Percentiles rank a stretch among this genome's conserved stretches.
phyloP scores from a whole-genome alignment of 2,888 invertebrate species.

The Oegoconia quadripuncta region DNA sequence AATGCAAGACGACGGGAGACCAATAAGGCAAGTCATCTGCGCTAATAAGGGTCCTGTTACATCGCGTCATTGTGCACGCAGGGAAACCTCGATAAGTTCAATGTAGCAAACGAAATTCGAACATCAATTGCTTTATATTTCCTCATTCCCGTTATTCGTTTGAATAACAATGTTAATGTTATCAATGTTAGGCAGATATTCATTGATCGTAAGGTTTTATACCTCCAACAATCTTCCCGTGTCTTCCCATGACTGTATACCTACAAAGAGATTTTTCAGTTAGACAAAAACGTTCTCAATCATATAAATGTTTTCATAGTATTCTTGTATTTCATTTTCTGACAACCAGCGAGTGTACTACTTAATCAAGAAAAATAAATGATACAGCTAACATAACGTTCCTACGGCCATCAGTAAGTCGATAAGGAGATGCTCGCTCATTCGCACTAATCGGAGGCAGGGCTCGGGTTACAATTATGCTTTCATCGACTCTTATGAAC shows the following conservation, averaged over 20 bases:
- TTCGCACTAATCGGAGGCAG: conserved; percentile 49
- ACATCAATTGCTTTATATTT: too few relatives aligned
- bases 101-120: background rate
- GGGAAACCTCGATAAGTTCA: conserved; percentile 12
- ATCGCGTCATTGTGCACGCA: conserved; percentile 30
- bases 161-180: too few relatives aligned
- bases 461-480: conserved; percentile 53
- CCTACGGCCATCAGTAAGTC: conserved; percentile 25
- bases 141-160: too few relatives aligned
- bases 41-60: conserved; percentile 60
- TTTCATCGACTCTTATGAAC: conserved; percentile 39
- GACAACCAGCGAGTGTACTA: too few relatives aligned
- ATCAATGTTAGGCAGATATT: too few relatives aligned
- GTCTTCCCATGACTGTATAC: too few relatives aligned
- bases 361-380: background rate
- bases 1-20: conserved; percentile 33
- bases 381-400: background rate
- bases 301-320: too few relatives aligned
- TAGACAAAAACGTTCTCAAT: too few relatives aligned
- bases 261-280: too few relatives aligned
- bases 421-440: conserved; percentile 40
- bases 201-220: background rate
- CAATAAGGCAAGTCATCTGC: conserved; percentile 61
- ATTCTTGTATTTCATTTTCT: too few relatives aligned
- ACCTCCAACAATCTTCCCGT: background rate